Conservation (phyloP, 2,113 vertebrate genomes). For the Notothenia coriiceps region DNA sequence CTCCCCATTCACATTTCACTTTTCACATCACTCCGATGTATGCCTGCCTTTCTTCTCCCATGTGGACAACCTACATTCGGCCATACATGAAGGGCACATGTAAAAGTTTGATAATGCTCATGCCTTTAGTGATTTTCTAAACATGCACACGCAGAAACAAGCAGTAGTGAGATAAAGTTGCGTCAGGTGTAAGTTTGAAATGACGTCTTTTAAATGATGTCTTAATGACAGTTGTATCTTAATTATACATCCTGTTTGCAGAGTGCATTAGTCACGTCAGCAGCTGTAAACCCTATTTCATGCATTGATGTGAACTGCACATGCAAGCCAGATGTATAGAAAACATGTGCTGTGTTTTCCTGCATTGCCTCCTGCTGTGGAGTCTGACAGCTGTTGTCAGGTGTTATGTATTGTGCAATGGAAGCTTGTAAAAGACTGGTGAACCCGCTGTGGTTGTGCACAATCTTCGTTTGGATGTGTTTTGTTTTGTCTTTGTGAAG, state of each 20-base stretch:
- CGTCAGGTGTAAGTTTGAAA: constrained; percentile 7
- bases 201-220: constrained; percentile 11
- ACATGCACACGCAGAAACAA: constrained; percentile 4
- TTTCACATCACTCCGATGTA: constrained; percentile 28
- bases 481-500: constrained; percentile 36
- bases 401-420: constrained; percentile 24
- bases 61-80: not conserved
- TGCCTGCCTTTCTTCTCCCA: not conserved
- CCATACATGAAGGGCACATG: not conserved
- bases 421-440: constrained; percentile 35
- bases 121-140: not conserved
- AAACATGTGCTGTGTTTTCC: constrained; percentile 17
- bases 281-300: constrained; percentile 53
- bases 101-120: constrained; percentile 15
- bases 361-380: constrained; percentile 38
- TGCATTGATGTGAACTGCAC: constrained; percentile 43
- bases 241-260: constrained; percentile 41
- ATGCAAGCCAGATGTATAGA: not conserved
- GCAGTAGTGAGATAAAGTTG: not conserved
- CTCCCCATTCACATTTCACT: constrained; percentile 37
- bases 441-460: constrained; percentile 43
- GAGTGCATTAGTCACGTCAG: constrained; percentile 17
- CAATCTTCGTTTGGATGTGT: constrained; percentile 44
- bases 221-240: constrained; percentile 29
- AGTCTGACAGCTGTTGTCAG: constrained; percentile 59